Evolutionary conservation across 2,113 vertebrate genomes (phyloP).

Genomic region (Dasyprocta punctata): DNA sequence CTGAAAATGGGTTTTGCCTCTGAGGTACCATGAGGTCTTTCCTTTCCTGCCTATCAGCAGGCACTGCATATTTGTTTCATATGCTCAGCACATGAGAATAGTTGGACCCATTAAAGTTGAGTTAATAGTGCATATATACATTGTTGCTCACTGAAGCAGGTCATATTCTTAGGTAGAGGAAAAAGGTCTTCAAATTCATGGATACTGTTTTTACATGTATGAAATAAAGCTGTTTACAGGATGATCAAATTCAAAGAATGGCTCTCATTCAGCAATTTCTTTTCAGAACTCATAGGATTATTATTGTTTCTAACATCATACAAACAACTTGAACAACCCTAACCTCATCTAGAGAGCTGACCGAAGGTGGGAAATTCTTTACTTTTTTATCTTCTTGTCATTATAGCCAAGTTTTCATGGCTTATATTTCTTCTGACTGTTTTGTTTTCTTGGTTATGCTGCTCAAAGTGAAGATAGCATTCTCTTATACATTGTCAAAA

Average conservation of each 20-base stretch:
- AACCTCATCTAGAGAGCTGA: slow-evolving; percentile 1
- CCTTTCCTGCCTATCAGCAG: slow-evolving; percentile 50
- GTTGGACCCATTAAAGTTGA: slow-evolving; percentile 27
- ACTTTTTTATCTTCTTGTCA: slow-evolving; percentile 47
- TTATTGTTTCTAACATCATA: slow-evolving; percentile 47
- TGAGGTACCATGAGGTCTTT: slow-evolving; percentile 30
- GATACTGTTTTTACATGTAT: slow-evolving; percentile 23
- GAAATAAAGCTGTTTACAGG: slow-evolving; percentile 53
- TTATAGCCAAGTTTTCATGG: slow-evolving; percentile 48
- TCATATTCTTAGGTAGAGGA: slow-evolving; percentile 21
- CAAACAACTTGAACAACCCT: slow-evolving; percentile 49
- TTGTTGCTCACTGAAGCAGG: slow-evolving; percentile 50
- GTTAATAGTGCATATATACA: slow-evolving; percentile 11
- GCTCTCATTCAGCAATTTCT: slow-evolving; percentile 12
- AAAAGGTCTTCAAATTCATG: slow-evolving; percentile 42
- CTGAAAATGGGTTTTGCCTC: slow-evolving; percentile 40
- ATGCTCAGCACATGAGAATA: slow-evolving; percentile 56
- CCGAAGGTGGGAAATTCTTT: slow-evolving; percentile 48
- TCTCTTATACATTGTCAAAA: slow-evolving; percentile 48
- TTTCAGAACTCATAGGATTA: slow-evolving; percentile 49
- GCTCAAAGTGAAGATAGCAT: slow-evolving; percentile 50
- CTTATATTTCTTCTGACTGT: slow-evolving; percentile 54
- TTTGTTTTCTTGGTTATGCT: slow-evolving; percentile 52
- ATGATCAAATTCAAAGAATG: slow-evolving; percentile 22
- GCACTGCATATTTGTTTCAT: slow-evolving; percentile 61